phyloP scores from a whole-genome alignment of 2,113 vertebrate genomes.

The Nasalis larvatus region DNA sequence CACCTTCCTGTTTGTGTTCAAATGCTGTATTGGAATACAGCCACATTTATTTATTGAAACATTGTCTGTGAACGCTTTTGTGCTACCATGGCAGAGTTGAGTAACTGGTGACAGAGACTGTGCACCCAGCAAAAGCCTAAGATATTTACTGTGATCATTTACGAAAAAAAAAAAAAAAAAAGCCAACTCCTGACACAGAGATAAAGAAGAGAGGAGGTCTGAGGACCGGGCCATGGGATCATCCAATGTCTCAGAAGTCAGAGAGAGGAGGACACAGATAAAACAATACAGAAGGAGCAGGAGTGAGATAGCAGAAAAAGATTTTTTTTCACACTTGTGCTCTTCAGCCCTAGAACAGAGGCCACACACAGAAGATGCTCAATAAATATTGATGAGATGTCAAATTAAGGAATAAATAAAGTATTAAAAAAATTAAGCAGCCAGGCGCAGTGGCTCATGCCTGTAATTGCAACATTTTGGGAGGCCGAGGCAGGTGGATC shows the following conservation, averaged over 20 bases:
- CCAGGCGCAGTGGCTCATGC: rapidly evolving
- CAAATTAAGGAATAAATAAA: background rate
- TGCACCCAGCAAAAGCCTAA: background rate
- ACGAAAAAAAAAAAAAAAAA: background rate
- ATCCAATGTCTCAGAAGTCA: background rate
- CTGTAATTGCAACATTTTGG: too few species aligned
- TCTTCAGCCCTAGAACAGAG: background rate
- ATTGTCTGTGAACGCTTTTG: background rate
- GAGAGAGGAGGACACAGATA: background rate
- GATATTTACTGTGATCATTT: background rate
- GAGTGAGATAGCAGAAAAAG: background rate
- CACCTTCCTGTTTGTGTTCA: background rate
- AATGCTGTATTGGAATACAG: background rate
- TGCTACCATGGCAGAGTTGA: background rate
- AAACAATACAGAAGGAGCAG: background rate
- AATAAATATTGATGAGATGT: rapidly evolving
- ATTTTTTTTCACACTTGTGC: background rate
- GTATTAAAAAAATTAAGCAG: background rate
- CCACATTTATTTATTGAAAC: background rate
- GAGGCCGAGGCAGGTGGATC: too few species aligned
- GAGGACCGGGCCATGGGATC: too few species aligned
- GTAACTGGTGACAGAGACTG: background rate
- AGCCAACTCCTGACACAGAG: background rate
- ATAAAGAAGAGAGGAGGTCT: background rate
- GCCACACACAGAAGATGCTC: background rate